phyloP scores from a whole-genome alignment of 2,113 vertebrate genomes.

The Cyanoderma ruficeps region DNA sequence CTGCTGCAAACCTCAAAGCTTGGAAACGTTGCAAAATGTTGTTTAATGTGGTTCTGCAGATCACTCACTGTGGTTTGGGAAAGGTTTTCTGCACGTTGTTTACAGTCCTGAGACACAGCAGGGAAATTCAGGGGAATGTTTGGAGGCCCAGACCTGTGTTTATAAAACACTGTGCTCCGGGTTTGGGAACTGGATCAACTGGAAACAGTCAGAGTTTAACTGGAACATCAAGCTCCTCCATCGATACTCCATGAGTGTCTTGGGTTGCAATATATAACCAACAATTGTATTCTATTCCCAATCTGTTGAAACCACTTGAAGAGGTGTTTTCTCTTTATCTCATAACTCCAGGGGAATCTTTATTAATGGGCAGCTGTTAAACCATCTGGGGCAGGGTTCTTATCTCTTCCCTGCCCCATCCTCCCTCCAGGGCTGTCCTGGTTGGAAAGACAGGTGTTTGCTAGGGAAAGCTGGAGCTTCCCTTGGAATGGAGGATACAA shows the following conservation, averaged over 20 bases:
- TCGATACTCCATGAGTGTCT: not conserved
- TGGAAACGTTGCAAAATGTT: not conserved
- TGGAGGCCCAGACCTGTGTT: not conserved
- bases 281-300: too few species aligned
- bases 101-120: not conserved
- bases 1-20: not conserved
- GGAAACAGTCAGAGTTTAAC: not conserved
- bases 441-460: too few species aligned
- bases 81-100: not conserved
- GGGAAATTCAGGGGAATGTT: accelerated
- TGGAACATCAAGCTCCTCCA: not conserved
- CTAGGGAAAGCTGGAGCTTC: too few species aligned
- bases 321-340: too few species aligned
- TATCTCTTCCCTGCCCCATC: too few species aligned
- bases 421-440: too few species aligned
- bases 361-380: too few species aligned
- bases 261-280: too few species aligned
- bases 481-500: too few species aligned
- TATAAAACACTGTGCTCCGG: not conserved
- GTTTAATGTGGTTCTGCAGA: not conserved
- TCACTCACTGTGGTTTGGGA: not conserved
- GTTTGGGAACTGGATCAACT: not conserved
- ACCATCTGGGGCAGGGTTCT: too few species aligned
- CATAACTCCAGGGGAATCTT: too few species aligned
- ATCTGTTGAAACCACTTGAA: too few species aligned